Evolutionary conservation across 2,888 invertebrate species (phyloP), one percentile per base, ranked within the genome.

Genomic region (Marasmarcha lunaedactyla): DNA sequence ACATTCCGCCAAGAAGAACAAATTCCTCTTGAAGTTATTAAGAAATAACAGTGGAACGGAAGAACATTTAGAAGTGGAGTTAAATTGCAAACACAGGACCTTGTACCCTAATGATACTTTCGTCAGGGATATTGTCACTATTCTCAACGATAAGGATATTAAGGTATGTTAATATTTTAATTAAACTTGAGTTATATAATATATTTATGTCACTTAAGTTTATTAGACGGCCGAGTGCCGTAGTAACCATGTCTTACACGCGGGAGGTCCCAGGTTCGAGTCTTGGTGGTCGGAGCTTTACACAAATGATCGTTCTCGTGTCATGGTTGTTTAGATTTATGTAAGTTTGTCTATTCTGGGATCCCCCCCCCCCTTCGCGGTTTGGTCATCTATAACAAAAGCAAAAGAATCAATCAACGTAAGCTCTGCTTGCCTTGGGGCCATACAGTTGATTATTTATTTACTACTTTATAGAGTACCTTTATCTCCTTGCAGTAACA

Each of bases 61-160:
- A 6, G 67, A 81, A 0, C 79, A 81, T 39, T 44, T 81, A 5
- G 79, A 81, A 45, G 59, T 64, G 35, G 78, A 77, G 39, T 48
- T 79, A 1, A 63, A 66, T 46, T 81, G 79, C 54, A 51, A 48
- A 12, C 79, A 81, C 39, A 36, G 33, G 1, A 55, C 48, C 11
- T 54, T 81, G 34, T 61, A 50, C 42, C 79, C 79, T 1, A 79
- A 81, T 48, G 68, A 81, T 52, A 55, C 53, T 7, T 77, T 81
- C 48, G 79, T 81, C 2, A 41, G 79, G 2, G 79, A 79, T 42
- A 48, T 81, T 1, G 81, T 81, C 45, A 55, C 70, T 9, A 68
- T 72, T 27, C 60, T 81, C 40, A 79, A 77, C 41, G 71, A 71
- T 0, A 60, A 59, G 13, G 58, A 78, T 11, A 63, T 79, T 6